Evolutionary conservation across 2,113 vertebrate genomes (phyloP), one percentile per base, ranked within the genome.

Genomic region (Hepsetus odoe): DNA sequence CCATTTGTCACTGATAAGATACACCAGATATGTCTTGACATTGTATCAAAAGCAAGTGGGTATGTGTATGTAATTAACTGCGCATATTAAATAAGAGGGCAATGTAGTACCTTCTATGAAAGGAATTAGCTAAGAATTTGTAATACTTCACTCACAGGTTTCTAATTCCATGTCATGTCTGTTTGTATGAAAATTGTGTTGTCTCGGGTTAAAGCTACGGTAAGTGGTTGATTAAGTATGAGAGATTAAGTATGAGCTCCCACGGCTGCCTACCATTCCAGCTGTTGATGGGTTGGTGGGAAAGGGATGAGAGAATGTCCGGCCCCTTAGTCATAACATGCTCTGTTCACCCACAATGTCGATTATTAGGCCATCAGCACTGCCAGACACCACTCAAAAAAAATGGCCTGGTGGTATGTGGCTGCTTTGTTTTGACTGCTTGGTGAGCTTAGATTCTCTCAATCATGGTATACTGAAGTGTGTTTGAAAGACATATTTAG

Each of bases 281-380:
- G 81, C 81, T 81, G 68, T 79, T 72, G 59, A 79, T 61, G 85
- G 76, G 53, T 44, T 18, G 56, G 58, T 73, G 77, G 58, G 77
- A 66, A 65, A 30, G 44, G 40, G 55, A 69, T 20, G 28, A 83
- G 35, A 68, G 16, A 35, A 73, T 28, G 65, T 85, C 77, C 38
- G 11, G 35, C 80, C 58, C 55, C 62, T 71, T 22, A 82, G 79
- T 75, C 86, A 85, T 82, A 87, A 89, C 72, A 77, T 49, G 49
- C 16, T 32, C n/a, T 53, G 38, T 5, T 7, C n/a, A 10, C 2
- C 32, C 5, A 18, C n/a, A 1, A 24, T 79, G 49, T 9, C 66
- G 20, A 56, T 40, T 55, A 40, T 16, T 14, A 5, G 24, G 30
- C 38, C 13, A 44, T 46, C 13, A 49, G 14, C 14, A 58, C 11